phyloP scores from a whole-genome alignment of 2,797 vertebrate genomes.

The Pipistrellus kuhlii region DNA sequence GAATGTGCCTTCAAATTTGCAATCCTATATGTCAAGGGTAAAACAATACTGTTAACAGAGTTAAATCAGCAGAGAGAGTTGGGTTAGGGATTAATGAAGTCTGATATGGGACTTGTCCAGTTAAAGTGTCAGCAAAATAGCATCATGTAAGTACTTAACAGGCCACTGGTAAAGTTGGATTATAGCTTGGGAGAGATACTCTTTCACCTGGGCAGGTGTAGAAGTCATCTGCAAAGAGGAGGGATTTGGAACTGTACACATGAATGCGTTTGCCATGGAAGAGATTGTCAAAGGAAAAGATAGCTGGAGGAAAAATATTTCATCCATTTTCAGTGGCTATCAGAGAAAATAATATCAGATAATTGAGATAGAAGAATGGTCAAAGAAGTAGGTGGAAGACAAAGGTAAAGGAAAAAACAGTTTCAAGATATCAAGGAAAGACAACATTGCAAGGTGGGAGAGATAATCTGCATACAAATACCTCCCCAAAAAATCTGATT shows the following conservation, averaged over 20 bases:
- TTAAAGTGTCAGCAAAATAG: constrained; percentile 10
- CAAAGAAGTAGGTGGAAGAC: background rate
- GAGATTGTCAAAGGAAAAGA: background rate
- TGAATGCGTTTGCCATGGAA: background rate
- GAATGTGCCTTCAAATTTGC: background rate
- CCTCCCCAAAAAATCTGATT: background rate
- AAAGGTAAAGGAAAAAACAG: background rate
- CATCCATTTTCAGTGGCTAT: background rate
- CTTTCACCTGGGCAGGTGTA: background rate
- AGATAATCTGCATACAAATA: background rate
- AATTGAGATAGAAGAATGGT: background rate
- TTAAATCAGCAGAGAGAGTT: background rate
- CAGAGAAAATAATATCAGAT: background rate
- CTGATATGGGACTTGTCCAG: background rate
- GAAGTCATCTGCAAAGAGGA: background rate
- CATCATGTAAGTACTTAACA: background rate
- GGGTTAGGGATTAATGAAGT: background rate
- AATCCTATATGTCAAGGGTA: background rate
- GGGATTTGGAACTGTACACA: background rate
- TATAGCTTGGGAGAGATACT: background rate
- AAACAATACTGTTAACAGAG: background rate
- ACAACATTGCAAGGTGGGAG: background rate
- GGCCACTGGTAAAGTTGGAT: background rate
- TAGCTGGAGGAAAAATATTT: background rate
- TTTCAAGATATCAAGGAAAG: background rate